Percentiles rank a stretch among this genome's conserved stretches.
phyloP scores from a whole-genome alignment of 2,888 invertebrate species.

The Platycheirus rosarum region DNA sequence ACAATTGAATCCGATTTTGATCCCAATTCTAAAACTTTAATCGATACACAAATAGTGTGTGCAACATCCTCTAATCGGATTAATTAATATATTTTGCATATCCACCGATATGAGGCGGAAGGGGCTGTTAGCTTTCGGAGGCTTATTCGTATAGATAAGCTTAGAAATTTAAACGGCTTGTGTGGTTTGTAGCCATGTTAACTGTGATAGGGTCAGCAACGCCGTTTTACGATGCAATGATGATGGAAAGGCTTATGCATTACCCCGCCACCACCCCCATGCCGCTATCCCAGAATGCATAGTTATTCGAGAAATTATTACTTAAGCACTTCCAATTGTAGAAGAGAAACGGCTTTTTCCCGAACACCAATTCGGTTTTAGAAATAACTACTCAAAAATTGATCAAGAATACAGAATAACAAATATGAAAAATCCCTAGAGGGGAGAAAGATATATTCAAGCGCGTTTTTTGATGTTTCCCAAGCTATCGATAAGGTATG shows the following conservation, averaged over 20 bases:
- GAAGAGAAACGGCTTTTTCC: no score
- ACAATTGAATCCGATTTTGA: conserved; percentile 42
- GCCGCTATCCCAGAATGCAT: conserved; percentile 6
- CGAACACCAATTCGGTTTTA: no score
- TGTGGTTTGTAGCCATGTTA: conserved; percentile 37
- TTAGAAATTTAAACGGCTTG: conserved; percentile 49
- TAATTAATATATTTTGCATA: conserved; percentile 68
- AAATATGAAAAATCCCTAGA: no score
- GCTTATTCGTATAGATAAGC: conserved; percentile 55
- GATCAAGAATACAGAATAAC: no score
- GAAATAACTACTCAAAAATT: no score
- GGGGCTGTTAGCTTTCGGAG: no score
- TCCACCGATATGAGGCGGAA: no score
- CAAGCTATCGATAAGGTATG: no score
- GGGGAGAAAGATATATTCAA: no score
- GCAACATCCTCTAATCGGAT: conserved; percentile 71
- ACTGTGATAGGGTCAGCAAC: conserved; percentile 52
- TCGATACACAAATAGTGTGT: conserved; percentile 65
- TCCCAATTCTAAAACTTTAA: conserved; percentile 55
- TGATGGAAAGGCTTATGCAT: conserved; percentile 9
- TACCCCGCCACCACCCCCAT: not conserved
- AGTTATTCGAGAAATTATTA: no score
- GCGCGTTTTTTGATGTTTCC: no score
- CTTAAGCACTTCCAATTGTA: no score
- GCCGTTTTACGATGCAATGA: conserved; percentile 18